Evolutionary conservation across 2,797 vertebrate genomes (phyloP).

Genomic region (Labeo calbasu): DNA sequence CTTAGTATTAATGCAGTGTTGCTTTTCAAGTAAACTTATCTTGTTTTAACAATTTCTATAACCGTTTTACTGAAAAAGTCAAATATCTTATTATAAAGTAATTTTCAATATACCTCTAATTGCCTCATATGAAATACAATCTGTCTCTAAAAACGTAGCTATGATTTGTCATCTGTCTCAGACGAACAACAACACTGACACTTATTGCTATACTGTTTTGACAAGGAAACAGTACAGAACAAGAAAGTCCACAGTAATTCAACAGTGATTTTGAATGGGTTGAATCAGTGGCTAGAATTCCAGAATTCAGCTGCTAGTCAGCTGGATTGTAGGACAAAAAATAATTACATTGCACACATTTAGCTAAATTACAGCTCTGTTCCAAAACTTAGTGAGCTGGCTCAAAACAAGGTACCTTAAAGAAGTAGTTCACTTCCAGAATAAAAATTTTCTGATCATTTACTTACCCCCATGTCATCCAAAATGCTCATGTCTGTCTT

Average conservation of each 20-base stretch:
- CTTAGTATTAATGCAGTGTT: not conserved
- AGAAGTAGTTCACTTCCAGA: too few relatives aligned
- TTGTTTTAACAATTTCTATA: not conserved
- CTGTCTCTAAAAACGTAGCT: not conserved
- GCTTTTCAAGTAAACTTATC: not conserved
- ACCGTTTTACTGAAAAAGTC: not conserved
- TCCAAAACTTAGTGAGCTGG: not conserved
- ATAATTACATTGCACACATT: not conserved
- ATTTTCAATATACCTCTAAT: not conserved
- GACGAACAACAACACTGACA: not conserved
- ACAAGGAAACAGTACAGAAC: slow-evolving; percentile 30
- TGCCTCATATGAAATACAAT: not conserved
- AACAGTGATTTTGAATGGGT: slow-evolving; percentile 29
- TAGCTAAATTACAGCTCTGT: slow-evolving; percentile 32
- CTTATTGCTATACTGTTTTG: slow-evolving; percentile 10
- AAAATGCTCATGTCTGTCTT: too few relatives aligned
- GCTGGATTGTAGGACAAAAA: slow-evolving; percentile 16
- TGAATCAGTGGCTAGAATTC: slow-evolving; percentile 36
- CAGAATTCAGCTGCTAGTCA: slow-evolving; percentile 33
- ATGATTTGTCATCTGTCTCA: slow-evolving; percentile 49
- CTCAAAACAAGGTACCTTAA: not conserved
- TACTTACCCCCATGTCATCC: too few relatives aligned
- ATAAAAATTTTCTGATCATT: too few relatives aligned
- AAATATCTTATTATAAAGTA: not conserved
- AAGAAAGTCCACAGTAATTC: slow-evolving; percentile 40